Conservation (phyloP, 2,888 invertebrate genomes). For the Hipparchia semele region DNA sequence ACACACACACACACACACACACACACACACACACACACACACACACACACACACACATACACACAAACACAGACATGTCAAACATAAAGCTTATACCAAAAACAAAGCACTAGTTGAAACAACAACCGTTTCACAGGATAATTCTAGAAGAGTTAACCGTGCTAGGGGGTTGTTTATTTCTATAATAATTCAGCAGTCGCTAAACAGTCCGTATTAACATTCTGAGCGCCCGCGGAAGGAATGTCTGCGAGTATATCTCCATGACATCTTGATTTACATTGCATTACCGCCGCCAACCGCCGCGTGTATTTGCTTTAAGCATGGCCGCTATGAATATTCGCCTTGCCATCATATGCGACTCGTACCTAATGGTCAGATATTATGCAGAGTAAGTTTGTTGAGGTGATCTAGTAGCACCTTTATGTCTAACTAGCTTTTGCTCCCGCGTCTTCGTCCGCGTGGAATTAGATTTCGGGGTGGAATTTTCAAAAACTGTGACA, state of each 20-base stretch:
- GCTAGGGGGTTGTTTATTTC: constrained; percentile 29
- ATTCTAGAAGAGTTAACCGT: constrained; percentile 15
- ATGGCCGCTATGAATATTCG: constrained; percentile 9
- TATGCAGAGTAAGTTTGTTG: not conserved
- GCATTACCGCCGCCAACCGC: constrained; percentile 34
- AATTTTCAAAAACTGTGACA: too few species aligned
- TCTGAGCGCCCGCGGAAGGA: constrained; percentile 41
- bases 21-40: too few species aligned
- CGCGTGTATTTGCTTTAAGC: constrained; percentile 10
- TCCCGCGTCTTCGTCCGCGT: too few species aligned
- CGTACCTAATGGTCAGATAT: not conserved
- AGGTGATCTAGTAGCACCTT: not conserved
- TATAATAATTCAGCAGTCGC: constrained; percentile 39
- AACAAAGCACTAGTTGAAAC: not conserved
- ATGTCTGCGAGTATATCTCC: constrained; percentile 38
- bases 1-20: too few species aligned
- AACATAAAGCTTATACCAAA: too few species aligned
- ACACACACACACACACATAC: too few species aligned
- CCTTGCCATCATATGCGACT: constrained; percentile 31
- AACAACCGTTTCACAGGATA: constrained; percentile 2
- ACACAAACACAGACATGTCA: too few species aligned
- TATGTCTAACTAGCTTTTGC: not conserved
- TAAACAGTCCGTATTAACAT: constrained; percentile 43
- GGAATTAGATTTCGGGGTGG: too few species aligned
- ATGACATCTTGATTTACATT: constrained; percentile 43